These are phyloP conservation scores for Aphrophora alni DNA, from an alignment of 2,888 invertebrate genomes.

Conservation along the genomic window DNA sequence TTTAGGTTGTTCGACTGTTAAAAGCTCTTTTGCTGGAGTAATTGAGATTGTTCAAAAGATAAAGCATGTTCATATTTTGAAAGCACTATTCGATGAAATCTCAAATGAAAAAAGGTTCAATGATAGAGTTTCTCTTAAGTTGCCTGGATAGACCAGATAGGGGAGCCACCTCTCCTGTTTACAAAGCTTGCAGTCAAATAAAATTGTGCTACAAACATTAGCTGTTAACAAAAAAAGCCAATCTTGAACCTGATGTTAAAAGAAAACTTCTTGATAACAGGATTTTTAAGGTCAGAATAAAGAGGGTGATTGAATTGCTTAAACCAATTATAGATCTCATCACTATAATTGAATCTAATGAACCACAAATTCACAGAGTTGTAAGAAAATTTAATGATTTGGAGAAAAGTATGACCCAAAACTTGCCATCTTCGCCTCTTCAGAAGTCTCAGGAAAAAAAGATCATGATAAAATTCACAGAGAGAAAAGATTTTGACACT, in stretches of 20 bases:
- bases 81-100: conserved; percentile 23
- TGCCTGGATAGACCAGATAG: conserved; percentile 41
- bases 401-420: conserved; percentile 24
- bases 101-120: conserved; percentile 29
- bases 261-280: conserved; percentile 37
- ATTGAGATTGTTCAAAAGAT: conserved; percentile 37
- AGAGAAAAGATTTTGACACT: background rate
- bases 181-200: conserved; percentile 35
- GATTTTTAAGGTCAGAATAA: conserved; percentile 41
- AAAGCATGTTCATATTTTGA: conserved; percentile 23
- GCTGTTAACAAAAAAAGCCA: conserved; percentile 30
- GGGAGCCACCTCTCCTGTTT: conserved; percentile 39
- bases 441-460: conserved; percentile 36
- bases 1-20: conserved; percentile 25
- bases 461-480: conserved; percentile 28
- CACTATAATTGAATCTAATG: conserved; percentile 40
- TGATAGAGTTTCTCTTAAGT: conserved; percentile 37
- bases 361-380: conserved; percentile 36
- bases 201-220: conserved; percentile 36
- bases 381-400: conserved; percentile 24
- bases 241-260: conserved; percentile 25
- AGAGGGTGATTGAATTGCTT: conserved; percentile 34
- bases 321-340: conserved; percentile 39
- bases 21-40: conserved; percentile 23
- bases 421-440: conserved; percentile 21